Evolutionary conservation across 2,888 invertebrate genomes (phyloP), one percentile per base, ranked within the genome.

Genomic region (Pseudanteris insignis): DNA sequence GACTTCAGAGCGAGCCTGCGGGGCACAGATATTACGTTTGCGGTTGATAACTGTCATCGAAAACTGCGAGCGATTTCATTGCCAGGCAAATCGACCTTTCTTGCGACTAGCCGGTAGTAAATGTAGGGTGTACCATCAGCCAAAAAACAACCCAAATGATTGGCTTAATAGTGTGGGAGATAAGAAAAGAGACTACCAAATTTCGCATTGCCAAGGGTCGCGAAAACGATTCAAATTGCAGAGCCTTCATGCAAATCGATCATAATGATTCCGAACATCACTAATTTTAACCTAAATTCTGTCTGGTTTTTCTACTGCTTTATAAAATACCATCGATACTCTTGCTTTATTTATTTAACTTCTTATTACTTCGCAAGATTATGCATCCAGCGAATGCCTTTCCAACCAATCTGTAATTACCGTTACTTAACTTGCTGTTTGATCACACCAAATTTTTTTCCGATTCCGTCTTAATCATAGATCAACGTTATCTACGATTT

Each of bases 61-160:
- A 76, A 71, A 73, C 68, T 71, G 67, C 66, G 50, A 51, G 55
- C 54, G 61, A 66, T 71, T 74, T 72, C 70, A 75, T 73, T 73
- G 69, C 59, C 61, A 60, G 67, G 46, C 57, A 69, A 69, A 71
- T 73, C 74, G 71, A 75, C 72, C 75, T 79, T 79, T 79, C 79
- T 77, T 75, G 70, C 74, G 79, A 79, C 80, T 80, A 80, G 80
- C 77, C 78, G 68, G 71, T 72, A 72, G 76, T 80, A 80, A 80
- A 73, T 79, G 75, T 72, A 68, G 79, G 79, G 70, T 74, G 68
- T 62, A 59, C 63, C 62, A 60, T 63, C 36, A 33, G 30, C 38
- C 21, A 44, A 48, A 58, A 46, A 48, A 43, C 26, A 48, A 54
- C 24, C 18, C 36, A 34, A 43, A 53, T 40, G 24, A 37, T 44